phyloP scores from a whole-genome alignment of 1,140 invertebrate genomes.

The Meloidogyne floridensis region DNA sequence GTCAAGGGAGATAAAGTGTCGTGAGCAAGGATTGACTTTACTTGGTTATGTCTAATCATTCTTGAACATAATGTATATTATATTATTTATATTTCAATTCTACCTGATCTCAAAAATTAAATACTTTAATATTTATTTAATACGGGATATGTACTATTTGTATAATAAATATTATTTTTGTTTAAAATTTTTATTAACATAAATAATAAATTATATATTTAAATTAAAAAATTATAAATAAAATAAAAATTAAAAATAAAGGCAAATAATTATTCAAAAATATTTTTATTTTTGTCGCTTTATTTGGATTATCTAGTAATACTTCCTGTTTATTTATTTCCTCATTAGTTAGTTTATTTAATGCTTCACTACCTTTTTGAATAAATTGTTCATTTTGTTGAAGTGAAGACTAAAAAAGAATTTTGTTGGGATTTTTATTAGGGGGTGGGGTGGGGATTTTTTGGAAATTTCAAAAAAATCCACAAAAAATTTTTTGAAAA shows the following conservation, averaged over 20 bases:
- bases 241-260: not conserved
- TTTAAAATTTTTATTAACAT: too few species aligned
- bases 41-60: too few species aligned
- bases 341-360: slow-evolving; percentile 14
- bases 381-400: slow-evolving; percentile 23
- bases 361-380: slow-evolving; percentile 10
- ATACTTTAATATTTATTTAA: too few species aligned
- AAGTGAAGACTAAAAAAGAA: slow-evolving; percentile 8
- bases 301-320: not conserved
- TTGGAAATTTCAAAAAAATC: too few species aligned
- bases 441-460: not conserved
- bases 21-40: too few species aligned
- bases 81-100: too few species aligned
- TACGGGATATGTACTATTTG: not conserved
- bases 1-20: too few species aligned
- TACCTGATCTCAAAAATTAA: not conserved
- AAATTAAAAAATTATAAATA: not conserved
- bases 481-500: not conserved
- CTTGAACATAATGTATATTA: too few species aligned
- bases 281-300: not conserved
- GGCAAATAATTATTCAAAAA: not conserved
- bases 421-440: too few species aligned
- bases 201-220: not conserved
- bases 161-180: not conserved
- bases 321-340: not conserved